Conservation (phyloP, 1,140 invertebrate genomes). For the Belonocnema kinseyi region DNA sequence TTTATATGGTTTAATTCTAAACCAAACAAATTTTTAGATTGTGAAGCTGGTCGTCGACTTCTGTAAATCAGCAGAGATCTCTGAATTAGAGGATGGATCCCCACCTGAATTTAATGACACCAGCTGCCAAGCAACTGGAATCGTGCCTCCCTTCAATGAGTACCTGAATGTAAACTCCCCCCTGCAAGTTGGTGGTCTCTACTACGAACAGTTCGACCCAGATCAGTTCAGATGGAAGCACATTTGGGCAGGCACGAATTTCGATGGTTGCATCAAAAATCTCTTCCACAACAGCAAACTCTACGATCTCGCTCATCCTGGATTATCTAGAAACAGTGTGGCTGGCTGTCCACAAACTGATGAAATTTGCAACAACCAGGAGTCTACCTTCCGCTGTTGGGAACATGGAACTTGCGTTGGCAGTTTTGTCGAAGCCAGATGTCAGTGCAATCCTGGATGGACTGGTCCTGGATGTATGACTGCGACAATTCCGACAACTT, state of each 20-base stretch:
- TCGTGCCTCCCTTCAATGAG: constrained; percentile 95
- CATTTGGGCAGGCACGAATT: constrained; percentile 91
- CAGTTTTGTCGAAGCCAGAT: constrained; percentile 89
- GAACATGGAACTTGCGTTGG: constrained; percentile 96
- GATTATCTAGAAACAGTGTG: constrained; percentile 87
- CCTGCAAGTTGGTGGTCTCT: constrained; percentile 93
- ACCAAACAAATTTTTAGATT: constrained; percentile 70
- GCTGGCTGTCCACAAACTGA: constrained; percentile 94
- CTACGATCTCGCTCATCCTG: constrained; percentile 93
- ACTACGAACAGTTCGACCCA: constrained; percentile 90
- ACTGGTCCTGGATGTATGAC: constrained; percentile 91
- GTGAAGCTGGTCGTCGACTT: constrained; percentile 94
- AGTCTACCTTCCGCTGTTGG: constrained; percentile 88
- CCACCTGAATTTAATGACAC: constrained; percentile 90
- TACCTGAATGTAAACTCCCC: constrained; percentile 97
- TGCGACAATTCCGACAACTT: constrained; percentile 90
- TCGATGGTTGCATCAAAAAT: constrained; percentile 96
- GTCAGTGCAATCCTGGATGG: constrained; percentile 95
- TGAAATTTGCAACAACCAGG: constrained; percentile 88
- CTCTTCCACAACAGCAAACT: constrained; percentile 96
- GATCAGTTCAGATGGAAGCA: constrained; percentile 90
- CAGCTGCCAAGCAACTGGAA: constrained; percentile 90
- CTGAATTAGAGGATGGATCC: constrained; percentile 91
- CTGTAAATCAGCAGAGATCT: constrained; percentile 90
- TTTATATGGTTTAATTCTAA: neutral